These are phyloP conservation scores for Geotrupes spiniger DNA, from an alignment of 2,888 invertebrate genomes.

Conservation along the genomic window DNA sequence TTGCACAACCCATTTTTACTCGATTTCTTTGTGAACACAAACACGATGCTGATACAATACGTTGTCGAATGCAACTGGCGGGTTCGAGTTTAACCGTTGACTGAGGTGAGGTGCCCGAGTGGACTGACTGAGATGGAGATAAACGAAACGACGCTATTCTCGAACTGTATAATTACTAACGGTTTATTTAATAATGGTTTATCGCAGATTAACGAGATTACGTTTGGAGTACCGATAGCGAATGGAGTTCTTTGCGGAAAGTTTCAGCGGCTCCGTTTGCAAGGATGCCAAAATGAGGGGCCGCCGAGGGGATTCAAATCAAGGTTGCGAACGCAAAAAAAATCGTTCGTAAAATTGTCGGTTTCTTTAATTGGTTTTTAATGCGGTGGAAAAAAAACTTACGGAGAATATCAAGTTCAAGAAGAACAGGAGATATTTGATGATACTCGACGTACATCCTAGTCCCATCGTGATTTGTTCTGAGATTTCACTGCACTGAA, in stretches of 20 bases:
- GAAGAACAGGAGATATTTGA: conserved; percentile 47
- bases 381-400: conserved; percentile 49
- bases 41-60: too few species aligned
- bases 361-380: too few species aligned
- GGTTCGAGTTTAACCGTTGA: background rate
- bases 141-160: too few species aligned
- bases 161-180: conserved; percentile 1
- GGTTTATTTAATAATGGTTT: background rate
- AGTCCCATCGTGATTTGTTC: conserved; percentile 39
- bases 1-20: conserved; percentile 46
- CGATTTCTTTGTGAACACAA: background rate
- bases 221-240: background rate
- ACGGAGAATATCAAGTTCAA: conserved; percentile 66
- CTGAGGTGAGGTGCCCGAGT: background rate
- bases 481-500: too few species aligned
- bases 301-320: background rate
- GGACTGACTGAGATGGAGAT: background rate
- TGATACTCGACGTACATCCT: conserved; percentile 47
- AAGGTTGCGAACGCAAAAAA: too few species aligned
- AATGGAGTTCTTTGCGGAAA: background rate
- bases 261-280: too few species aligned
- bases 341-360: too few species aligned
- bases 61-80: background rate
- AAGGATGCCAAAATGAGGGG: background rate
- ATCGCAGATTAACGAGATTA: background rate